These are phyloP conservation scores for Okapia johnstoni DNA, from an alignment of 2,113 vertebrate species.

Conservation along the genomic window DNA sequence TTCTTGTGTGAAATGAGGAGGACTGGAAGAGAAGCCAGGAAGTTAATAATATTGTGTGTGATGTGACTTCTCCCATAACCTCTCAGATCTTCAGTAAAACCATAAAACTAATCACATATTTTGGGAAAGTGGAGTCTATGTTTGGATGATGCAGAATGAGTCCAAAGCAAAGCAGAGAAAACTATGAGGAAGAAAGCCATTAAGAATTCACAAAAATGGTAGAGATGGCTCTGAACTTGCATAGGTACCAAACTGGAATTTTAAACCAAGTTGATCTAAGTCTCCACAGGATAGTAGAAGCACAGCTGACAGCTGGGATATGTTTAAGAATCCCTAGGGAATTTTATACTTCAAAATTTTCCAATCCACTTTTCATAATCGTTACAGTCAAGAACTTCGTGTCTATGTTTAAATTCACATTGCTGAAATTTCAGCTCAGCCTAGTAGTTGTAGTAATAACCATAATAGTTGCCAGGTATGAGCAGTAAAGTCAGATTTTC, in stretches of 20 bases:
- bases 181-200: neutral
- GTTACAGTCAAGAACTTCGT: slow-evolving; percentile 16
- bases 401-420: slow-evolving; percentile 35
- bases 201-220: neutral
- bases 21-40: neutral
- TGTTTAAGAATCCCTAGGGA: neutral
- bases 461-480: slow-evolving; percentile 28
- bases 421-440: slow-evolving; percentile 32
- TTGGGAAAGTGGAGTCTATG: neutral
- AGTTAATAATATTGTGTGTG: neutral
- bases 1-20: neutral
- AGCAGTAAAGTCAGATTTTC: slow-evolving; percentile 26
- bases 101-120: neutral
- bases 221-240: neutral
- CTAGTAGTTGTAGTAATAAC: slow-evolving; percentile 27
- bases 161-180: neutral
- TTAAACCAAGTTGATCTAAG: neutral
- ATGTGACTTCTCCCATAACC: neutral
- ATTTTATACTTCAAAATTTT: slow-evolving; percentile 5
- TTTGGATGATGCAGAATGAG: neutral
- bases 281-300: neutral
- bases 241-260: neutral
- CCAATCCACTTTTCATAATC: neutral
- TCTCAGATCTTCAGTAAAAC: neutral
- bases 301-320: neutral